Conservation (phyloP, 2,113 vertebrate species). For the Strix uralensis region DNA sequence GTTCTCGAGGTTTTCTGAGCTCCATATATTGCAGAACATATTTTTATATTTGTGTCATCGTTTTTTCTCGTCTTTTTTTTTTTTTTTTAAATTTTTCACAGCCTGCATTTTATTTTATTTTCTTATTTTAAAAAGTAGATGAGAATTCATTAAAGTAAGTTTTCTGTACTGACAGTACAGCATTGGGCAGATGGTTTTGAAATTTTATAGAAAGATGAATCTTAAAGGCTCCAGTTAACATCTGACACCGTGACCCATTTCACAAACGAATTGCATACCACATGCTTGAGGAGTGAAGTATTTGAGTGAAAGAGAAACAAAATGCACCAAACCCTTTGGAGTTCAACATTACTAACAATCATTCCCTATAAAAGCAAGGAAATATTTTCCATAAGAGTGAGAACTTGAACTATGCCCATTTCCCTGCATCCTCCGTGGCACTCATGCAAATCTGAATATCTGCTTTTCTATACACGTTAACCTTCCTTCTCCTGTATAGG, state of each 20-base stretch:
- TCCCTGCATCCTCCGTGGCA: background rate
- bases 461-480: background rate
- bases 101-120: background rate
- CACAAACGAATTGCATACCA: background rate
- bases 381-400: background rate
- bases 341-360: background rate
- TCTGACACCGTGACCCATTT: background rate
- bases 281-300: conserved; percentile 33
- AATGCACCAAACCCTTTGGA: background rate
- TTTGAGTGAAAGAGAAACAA: background rate
- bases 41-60: background rate
- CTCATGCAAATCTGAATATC: background rate
- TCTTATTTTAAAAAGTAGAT: background rate
- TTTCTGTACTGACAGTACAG: background rate
- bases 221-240: background rate
- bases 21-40: background rate
- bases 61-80: background rate
- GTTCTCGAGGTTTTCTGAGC: background rate
- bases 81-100: background rate
- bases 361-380: background rate
- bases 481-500: accelerated
- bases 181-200: background rate
- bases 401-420: background rate
- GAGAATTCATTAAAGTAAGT: background rate
- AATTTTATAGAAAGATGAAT: conserved; percentile 15